Evolutionary conservation across 2,113 vertebrate species (phyloP).

Genomic region (Dascyllus trimaculatus): DNA sequence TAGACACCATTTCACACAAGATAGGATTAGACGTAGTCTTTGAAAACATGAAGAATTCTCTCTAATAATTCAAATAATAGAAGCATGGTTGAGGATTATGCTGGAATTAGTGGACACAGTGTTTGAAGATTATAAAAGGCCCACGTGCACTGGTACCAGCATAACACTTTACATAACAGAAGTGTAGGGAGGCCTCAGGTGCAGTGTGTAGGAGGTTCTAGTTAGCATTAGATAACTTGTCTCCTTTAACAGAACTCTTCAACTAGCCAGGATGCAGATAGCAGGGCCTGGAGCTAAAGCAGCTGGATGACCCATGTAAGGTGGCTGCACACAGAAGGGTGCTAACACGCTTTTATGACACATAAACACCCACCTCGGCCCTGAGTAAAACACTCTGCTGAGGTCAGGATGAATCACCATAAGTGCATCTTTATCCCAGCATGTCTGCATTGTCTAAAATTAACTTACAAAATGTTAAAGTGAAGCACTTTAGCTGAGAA

Average conservation of each 20-base stretch:
- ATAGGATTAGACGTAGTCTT: slow-evolving; percentile 9
- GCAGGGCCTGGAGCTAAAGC: slow-evolving; percentile 35
- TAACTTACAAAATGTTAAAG: not conserved
- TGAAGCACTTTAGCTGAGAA: not conserved
- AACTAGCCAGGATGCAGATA: slow-evolving; percentile 8
- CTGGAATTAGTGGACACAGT: not conserved
- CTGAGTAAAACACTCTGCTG: slow-evolving; percentile 1
- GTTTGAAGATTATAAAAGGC: slow-evolving; percentile 18
- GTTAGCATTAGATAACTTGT: slow-evolving; percentile 46
- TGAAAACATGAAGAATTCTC: slow-evolving; percentile 8
- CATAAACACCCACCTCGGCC: slow-evolving; percentile 41
- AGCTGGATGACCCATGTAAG: slow-evolving; percentile 23
- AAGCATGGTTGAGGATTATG: not conserved
- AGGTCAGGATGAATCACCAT: slow-evolving; percentile 26
- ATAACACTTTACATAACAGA: slow-evolving; percentile 46
- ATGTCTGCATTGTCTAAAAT: not conserved
- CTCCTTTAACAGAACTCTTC: slow-evolving; percentile 10
- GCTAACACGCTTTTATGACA: slow-evolving; percentile 7
- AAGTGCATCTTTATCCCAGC: not conserved
- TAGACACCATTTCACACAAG: slow-evolving; percentile 48
- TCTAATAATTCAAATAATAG: slow-evolving; percentile 13
- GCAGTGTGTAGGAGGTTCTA: slow-evolving; percentile 43
- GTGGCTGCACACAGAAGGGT: not conserved
- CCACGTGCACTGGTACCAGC: not conserved
- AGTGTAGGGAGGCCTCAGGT: slow-evolving; percentile 35